phyloP scores from a whole-genome alignment of 2,888 invertebrate genomes.

The Ceraclea dissimilis region DNA sequence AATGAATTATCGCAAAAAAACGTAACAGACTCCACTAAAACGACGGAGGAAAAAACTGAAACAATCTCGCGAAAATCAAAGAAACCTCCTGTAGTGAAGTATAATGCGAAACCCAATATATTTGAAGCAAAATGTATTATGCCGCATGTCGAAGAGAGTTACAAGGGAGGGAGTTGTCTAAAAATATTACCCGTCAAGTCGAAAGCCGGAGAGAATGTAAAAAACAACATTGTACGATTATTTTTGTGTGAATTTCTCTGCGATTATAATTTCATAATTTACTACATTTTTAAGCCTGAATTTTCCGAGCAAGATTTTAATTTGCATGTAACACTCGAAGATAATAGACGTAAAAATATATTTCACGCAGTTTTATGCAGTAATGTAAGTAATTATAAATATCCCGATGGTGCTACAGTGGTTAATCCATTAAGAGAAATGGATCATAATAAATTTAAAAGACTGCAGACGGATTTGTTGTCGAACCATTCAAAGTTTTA shows the following conservation, averaged over 20 bases:
- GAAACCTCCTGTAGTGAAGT: slow-evolving; percentile 11
- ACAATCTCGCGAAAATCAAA: neutral
- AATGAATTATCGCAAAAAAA: neutral
- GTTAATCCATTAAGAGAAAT: slow-evolving; percentile 15
- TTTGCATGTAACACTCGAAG: slow-evolving; percentile 30
- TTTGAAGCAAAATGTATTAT: slow-evolving; percentile 31
- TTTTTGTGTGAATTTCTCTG: slow-evolving; percentile 38
- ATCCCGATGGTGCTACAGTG: neutral
- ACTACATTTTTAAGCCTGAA: slow-evolving; percentile 38
- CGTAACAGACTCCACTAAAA: neutral
- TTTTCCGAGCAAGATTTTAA: slow-evolving; percentile 33
- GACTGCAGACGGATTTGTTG: slow-evolving; percentile 35
- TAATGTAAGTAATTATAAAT: neutral
- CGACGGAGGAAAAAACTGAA: neutral
- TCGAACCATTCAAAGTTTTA: slow-evolving; percentile 37
- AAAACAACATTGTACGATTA: slow-evolving; percentile 28
- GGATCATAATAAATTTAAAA: slow-evolving; percentile 26
- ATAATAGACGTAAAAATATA: slow-evolving; percentile 22
- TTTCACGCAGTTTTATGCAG: slow-evolving; percentile 29
- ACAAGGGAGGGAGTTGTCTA: slow-evolving; percentile 47
- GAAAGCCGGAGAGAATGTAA: slow-evolving; percentile 28
- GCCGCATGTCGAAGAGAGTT: slow-evolving; percentile 39
- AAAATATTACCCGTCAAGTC: slow-evolving; percentile 38
- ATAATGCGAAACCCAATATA: slow-evolving; percentile 10
- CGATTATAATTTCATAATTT: slow-evolving; percentile 32